Percentiles rank a stretch among this genome's conserved stretches.
phyloP scores from a whole-genome alignment of 2,888 invertebrate species.

The Phengaris arion region DNA sequence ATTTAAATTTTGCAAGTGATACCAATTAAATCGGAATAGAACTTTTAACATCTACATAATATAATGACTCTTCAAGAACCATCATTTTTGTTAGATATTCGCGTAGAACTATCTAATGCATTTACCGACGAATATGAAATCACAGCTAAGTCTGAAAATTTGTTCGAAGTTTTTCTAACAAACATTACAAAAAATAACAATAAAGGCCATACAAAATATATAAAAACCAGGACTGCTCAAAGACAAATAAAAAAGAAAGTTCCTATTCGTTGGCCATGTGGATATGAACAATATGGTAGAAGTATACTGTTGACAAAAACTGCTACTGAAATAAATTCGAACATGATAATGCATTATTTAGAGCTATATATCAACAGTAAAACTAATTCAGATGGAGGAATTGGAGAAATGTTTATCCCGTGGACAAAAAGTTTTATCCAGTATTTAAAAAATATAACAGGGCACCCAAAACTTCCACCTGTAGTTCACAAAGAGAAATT shows the following conservation, averaged over 20 bases:
- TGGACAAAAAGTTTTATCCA: conserved; percentile 54
- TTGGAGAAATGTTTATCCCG: conserved; percentile 55
- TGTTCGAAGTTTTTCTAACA: conserved; percentile 48
- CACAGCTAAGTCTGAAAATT: conserved; percentile 54
- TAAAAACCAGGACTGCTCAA: conserved; percentile 37
- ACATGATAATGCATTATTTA: conserved; percentile 58
- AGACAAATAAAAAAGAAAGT: conserved; percentile 34
- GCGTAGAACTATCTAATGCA: conserved; percentile 54
- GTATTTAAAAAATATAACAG: conserved; percentile 49
- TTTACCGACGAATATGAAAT: conserved; percentile 53
- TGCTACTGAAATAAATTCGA: conserved; percentile 47
- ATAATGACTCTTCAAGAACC: conserved; percentile 63
- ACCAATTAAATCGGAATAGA: neutral
- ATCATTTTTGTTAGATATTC: conserved; percentile 64
- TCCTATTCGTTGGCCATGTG: neutral
- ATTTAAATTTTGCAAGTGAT: conserved; percentile 1
- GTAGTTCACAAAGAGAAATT: conserved; percentile 46
- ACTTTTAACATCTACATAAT: conserved; percentile 30
- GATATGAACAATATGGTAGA: conserved; percentile 43
- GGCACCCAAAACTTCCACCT: conserved; percentile 40
- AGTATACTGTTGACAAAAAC: conserved; percentile 50
- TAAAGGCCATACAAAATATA: conserved; percentile 36
- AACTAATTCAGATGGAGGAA: conserved; percentile 42
- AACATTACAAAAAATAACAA: conserved; percentile 39
- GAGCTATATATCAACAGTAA: conserved; percentile 55